Conservation (phyloP, 2,888 invertebrate genomes). For the Stenoptilia bipunctidactyla region DNA sequence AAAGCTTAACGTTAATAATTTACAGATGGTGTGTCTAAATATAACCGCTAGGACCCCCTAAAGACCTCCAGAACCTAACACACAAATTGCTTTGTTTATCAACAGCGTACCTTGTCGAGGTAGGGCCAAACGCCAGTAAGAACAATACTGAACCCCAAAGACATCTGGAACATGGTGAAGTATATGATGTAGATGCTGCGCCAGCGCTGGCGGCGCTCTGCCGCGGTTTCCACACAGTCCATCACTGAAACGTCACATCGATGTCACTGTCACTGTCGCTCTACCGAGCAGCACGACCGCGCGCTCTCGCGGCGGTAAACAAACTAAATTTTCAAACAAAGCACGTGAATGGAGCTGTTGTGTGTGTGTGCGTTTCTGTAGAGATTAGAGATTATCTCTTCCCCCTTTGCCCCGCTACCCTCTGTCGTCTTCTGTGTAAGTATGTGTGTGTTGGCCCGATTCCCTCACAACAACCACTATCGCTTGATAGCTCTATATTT, state of each 20-base stretch:
- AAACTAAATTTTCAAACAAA: neutral
- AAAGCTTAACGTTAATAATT: too few species aligned
- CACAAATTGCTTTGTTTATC: neutral
- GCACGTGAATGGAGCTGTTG: too few species aligned
- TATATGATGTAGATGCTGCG: conserved; percentile 85
- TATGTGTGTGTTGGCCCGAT: too few species aligned
- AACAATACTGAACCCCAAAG: conserved; percentile 88
- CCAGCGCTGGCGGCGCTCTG: conserved; percentile 79
- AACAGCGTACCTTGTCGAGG: conserved; percentile 78
- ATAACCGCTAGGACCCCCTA: too few species aligned
- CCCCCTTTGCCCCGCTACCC: too few species aligned
- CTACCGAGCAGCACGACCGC: neutral
- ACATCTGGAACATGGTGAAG: conserved; percentile 92
- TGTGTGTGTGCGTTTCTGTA: too few species aligned
- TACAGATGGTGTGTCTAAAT: too few species aligned
- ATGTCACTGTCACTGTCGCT: neutral
- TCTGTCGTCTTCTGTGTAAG: too few species aligned
- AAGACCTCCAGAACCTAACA: too few species aligned
- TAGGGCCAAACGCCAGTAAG: conserved; percentile 92
- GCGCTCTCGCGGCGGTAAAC: neutral
- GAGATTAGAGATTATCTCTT: too few species aligned
- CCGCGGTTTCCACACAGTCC: conserved; percentile 73
- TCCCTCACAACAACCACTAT: too few species aligned
- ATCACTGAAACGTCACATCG: neutral
- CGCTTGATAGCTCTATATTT: conserved; percentile 3